Conservation (phyloP, 2,888 invertebrate genomes). For the Folsomia candida region DNA sequence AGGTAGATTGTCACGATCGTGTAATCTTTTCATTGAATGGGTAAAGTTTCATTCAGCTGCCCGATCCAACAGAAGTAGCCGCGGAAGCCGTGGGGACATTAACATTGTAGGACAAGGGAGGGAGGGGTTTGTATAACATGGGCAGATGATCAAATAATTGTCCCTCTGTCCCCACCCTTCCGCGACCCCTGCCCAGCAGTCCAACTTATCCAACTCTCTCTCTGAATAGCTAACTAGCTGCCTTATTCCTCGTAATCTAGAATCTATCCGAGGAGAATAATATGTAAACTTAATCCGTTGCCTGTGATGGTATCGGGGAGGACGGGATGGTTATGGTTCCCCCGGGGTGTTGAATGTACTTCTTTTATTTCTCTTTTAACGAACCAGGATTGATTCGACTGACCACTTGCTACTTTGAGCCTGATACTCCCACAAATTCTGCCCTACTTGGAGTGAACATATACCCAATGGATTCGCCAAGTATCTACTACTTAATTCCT, state of each 20-base stretch:
- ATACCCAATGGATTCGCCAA: neutral
- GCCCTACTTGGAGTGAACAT: neutral
- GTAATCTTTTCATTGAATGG: slow-evolving; percentile 18
- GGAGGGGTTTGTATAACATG: too few species aligned
- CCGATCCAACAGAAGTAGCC: neutral
- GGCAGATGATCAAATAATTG: too few species aligned
- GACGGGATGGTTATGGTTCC: neutral
- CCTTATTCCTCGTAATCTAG: too few species aligned
- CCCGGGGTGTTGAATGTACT: slow-evolving; percentile 13
- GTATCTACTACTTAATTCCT: neutral
- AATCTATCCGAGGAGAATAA: neutral
- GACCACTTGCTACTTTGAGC: neutral
- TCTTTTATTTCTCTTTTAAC: slow-evolving; percentile 8
- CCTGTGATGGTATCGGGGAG: neutral
- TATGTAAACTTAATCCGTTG: neutral
- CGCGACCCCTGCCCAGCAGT: neutral
- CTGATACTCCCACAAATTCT: neutral
- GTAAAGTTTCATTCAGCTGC: slow-evolving; percentile 12
- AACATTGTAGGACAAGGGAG: too few species aligned
- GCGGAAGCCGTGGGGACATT: too few species aligned
- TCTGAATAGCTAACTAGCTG: too few species aligned
- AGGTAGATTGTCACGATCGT: slow-evolving; percentile 18
- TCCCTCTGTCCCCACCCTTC: too few species aligned
- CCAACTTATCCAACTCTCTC: too few species aligned
- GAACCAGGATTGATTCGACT: slow-evolving; percentile 2